Conservation (phyloP, 1,140 invertebrate species). For the Scylla paramamosain region DNA sequence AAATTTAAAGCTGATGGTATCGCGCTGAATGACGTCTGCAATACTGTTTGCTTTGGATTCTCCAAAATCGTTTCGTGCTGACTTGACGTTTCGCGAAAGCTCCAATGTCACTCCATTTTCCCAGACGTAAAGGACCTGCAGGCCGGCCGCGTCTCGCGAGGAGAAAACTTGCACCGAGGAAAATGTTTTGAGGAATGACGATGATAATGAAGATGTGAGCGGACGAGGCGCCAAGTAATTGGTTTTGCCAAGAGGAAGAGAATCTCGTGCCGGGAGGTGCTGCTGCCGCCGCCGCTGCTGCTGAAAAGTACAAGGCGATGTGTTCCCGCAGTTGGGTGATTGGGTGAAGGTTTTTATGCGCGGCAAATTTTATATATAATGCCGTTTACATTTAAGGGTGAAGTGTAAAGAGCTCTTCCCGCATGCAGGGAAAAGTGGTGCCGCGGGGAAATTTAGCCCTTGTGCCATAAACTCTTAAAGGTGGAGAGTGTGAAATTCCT, state of each 20-base stretch:
- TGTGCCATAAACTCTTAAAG: constrained; percentile 3
- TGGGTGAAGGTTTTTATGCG: background rate
- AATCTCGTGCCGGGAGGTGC: background rate
- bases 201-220: background rate
- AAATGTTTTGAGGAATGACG: background rate
- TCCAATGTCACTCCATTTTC: constrained; percentile 12
- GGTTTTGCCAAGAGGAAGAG: background rate
- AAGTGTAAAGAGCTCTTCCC: constrained; percentile 8
- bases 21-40: background rate
- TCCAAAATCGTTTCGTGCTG: background rate
- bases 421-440: background rate
- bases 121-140: background rate
- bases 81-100: background rate
- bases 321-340: background rate
- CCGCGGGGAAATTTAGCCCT: background rate
- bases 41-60: constrained; percentile 22
- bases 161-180: background rate
- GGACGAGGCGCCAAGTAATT: background rate
- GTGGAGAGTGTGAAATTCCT: constrained; percentile 2
- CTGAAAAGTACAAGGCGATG: background rate
- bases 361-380: background rate
- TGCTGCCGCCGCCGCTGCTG: background rate
- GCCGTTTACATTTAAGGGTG: constrained; percentile 13
- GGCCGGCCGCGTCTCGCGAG: background rate
- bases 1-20: background rate